A percentile compares a stretch with the other conserved stretches of the same genome.
phyloP scores from a whole-genome alignment of 2,888 invertebrate genomes.

The Drosophila trichaetosa region DNA sequence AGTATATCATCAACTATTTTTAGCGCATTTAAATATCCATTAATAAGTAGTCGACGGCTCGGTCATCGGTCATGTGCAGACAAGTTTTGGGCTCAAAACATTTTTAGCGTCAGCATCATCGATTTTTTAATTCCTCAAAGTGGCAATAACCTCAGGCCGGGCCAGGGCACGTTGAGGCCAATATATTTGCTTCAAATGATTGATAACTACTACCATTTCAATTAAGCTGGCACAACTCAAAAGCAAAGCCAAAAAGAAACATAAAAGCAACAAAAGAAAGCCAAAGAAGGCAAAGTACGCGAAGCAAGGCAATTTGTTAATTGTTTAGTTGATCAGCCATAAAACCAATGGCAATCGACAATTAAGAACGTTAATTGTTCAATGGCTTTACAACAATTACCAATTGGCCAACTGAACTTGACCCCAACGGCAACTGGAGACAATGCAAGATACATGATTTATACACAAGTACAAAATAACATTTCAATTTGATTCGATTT shows the following conservation, averaged over 20 bases:
- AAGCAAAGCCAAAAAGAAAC: slow-evolving; percentile 15
- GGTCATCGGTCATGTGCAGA: slow-evolving; percentile 57
- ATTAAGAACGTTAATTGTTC: slow-evolving; percentile 69
- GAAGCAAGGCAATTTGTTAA: slow-evolving; percentile 74
- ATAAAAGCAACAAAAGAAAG: slow-evolving; percentile 48
- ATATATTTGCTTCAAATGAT: slow-evolving; percentile 58
- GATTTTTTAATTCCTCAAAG: slow-evolving; percentile 75
- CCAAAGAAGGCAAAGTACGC: slow-evolving; percentile 59
- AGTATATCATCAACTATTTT: slow-evolving; percentile 62
- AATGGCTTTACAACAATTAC: slow-evolving; percentile 64
- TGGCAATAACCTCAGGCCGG: slow-evolving; percentile 72
- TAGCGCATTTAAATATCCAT: slow-evolving; percentile 69
- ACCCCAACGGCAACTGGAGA: slow-evolving; percentile 67
- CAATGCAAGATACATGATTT: slow-evolving; percentile 53
- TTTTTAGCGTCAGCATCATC: slow-evolving; percentile 13
- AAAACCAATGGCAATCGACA: slow-evolving; percentile 76
- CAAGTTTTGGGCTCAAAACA: slow-evolving; percentile 60
- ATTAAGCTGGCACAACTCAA: slow-evolving; percentile 37
- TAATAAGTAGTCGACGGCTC: slow-evolving; percentile 48
- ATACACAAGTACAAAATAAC: slow-evolving; percentile 31
- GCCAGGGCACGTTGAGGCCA: slow-evolving; percentile 66
- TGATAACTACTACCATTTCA: slow-evolving; percentile 71
- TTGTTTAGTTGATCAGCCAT: slow-evolving; percentile 71
- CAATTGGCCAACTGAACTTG: slow-evolving; percentile 68
- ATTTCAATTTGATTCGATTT: slow-evolving; percentile 48